These are phyloP conservation scores for Chrysina gloriosa DNA, from an alignment of 2,888 invertebrate genomes.

Conservation along the genomic window DNA sequence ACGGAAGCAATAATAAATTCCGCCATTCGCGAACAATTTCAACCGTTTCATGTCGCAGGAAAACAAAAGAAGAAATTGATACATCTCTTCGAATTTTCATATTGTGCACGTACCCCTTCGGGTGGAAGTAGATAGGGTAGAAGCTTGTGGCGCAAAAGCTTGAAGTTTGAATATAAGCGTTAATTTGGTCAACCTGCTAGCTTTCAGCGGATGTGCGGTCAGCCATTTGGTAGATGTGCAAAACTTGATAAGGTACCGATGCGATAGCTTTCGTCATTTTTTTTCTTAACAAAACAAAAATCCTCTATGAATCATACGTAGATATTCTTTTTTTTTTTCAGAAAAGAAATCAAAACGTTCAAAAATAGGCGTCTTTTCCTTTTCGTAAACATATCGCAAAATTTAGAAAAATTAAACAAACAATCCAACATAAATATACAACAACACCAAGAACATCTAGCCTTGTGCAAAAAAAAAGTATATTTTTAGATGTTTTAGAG, in stretches of 20 bases:
- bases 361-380: neutral
- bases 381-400: neutral
- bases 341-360: neutral
- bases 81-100: too few relatives aligned
- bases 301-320: neutral
- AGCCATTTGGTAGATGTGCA: neutral
- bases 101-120: too few relatives aligned
- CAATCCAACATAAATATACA: neutral
- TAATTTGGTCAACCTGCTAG: conserved; percentile 5
- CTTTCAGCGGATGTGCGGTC: too few relatives aligned
- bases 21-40: too few relatives aligned
- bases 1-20: too few relatives aligned
- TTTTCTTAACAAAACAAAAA: too few relatives aligned
- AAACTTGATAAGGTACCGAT: neutral
- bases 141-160: too few relatives aligned
- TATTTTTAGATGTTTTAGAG: neutral
- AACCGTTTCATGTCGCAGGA: too few relatives aligned
- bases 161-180: too few relatives aligned
- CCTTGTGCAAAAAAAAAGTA: neutral
- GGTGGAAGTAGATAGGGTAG: too few relatives aligned
- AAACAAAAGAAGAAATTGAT: too few relatives aligned
- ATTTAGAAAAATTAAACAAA: conserved; percentile 2
- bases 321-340: neutral
- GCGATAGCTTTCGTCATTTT: too few relatives aligned
- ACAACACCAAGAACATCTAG: neutral